Base-by-base conservation (phyloP, 1,140 invertebrate genomes). In the Pseudomyrmex sp. region DNA sequence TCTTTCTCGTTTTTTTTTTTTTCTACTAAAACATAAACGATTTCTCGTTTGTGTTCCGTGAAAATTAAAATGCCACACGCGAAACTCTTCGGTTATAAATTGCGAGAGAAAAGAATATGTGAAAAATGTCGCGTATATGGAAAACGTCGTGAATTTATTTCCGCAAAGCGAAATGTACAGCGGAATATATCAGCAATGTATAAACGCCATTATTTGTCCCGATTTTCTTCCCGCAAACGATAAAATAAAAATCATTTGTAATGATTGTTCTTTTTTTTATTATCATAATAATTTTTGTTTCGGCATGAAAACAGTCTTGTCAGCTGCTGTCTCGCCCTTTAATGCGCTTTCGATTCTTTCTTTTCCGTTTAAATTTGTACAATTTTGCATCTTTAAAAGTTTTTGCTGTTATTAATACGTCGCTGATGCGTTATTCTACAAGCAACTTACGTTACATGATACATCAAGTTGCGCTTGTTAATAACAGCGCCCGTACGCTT, bases 121-220 rank as follows among this genome's bases (percentile, higher is more conserved):
- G 50, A 75, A 48, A 63, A 63, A 13, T 18, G 8, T 62, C 35
- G 35, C 35, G 35, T 50, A n/a, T 12, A 26, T 10, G n/a, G 63
- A 63, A 63, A 65, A 52, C 5, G 2, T 52, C 13, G 7, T 23
- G 8, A 12, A n/a, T 65, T 35, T 35, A 35, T 35, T 35, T 7
- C 35, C 35, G 35, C 35, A 35, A 35, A 35, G 35, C 35, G 35
- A 35, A 35, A 35, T 35, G 5, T 35, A 35, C 35, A 5, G 1
- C 35, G 35, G 0, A n/a, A 46, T 23, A 18, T 58, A 58, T 18
- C 35, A 18, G 26, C 10, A 9, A 50, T 44, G 10, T 59, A 44
- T 15, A 59, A 77, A 46, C 20, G 20, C 26, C 62, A 77, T 77
- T 66, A 68, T 46, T 80, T 13, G 35, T 59, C 15, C 8, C 46